These are phyloP conservation scores for human (Homo sapiens) DNA, from an alignment of 2,113 vertebrate genomes.

Conservation along the genomic window DNA sequence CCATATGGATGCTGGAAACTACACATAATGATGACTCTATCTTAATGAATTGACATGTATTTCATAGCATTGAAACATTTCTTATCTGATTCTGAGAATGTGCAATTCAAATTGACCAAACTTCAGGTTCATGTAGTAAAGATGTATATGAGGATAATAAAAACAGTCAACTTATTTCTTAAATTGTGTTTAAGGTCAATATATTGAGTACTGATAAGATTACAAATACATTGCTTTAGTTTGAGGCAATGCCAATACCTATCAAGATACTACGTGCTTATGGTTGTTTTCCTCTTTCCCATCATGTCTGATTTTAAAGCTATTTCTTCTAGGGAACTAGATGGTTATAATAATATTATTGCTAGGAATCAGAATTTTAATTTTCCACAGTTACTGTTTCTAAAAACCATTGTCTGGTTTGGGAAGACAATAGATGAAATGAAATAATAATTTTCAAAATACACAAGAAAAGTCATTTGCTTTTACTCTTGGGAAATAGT, in stretches of 20 bases:
- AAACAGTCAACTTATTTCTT: not conserved
- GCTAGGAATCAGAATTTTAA: conserved; percentile 15
- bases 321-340: not conserved
- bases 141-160: not conserved
- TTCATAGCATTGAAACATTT: not conserved
- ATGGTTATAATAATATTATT: not conserved
- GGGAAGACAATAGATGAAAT: conserved; percentile 23
- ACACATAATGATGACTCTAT: not conserved
- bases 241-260: not conserved
- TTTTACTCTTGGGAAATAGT: not conserved
- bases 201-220: not conserved
- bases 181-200: not conserved
- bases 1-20: not conserved
- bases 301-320: not conserved
- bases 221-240: not conserved
- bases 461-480: not conserved
- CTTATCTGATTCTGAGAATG: not conserved
- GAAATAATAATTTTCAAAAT: conserved; percentile 53
- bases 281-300: not conserved
- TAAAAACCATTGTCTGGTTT: conserved; percentile 45
- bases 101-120: not conserved
- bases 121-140: not conserved
- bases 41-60: not conserved
- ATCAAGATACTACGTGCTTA: not conserved
- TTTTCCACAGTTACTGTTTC: conserved; percentile 7